These are phyloP conservation scores for Taenioides sp. DNA, from an alignment of 2,797 vertebrate genomes.

Conservation along the genomic window DNA sequence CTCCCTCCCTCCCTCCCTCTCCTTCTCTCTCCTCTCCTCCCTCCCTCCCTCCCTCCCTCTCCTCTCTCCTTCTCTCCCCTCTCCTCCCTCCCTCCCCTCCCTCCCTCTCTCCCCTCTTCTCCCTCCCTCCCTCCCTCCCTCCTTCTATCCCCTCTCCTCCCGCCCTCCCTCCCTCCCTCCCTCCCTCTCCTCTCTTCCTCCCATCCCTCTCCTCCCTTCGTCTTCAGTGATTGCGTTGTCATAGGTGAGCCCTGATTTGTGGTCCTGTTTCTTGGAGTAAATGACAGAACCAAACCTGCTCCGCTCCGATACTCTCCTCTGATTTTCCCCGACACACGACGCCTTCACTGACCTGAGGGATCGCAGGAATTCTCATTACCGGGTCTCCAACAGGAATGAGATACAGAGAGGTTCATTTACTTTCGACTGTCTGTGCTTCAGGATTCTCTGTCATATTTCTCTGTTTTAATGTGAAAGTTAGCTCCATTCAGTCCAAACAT, in stretches of 20 bases:
- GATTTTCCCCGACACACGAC: neutral
- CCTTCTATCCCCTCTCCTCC: too few species aligned
- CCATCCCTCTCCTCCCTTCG: too few species aligned
- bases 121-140: too few species aligned
- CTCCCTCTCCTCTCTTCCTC: too few species aligned
- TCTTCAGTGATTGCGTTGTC: neutral
- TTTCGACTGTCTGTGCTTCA: neutral
- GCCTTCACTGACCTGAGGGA: neutral
- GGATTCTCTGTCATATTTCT: neutral
- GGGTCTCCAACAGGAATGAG: neutral
- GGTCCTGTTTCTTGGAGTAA: neutral
- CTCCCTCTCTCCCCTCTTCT: too few species aligned
- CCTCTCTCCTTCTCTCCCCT: too few species aligned
- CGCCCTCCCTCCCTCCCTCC: too few species aligned
- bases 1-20: too few species aligned
- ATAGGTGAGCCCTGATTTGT: neutral
- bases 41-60: too few species aligned
- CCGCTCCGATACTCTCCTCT: neutral
- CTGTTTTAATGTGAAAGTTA: neutral
- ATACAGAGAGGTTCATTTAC: neutral
- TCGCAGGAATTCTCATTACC: neutral
- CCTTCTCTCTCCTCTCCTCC: neutral
- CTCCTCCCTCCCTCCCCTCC: too few species aligned
- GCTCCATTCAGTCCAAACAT: too few species aligned
- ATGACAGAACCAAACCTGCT: neutral